Evolutionary conservation across 2,888 invertebrate genomes (phyloP).

Genomic region (Macrostomum cliftonense): DNA sequence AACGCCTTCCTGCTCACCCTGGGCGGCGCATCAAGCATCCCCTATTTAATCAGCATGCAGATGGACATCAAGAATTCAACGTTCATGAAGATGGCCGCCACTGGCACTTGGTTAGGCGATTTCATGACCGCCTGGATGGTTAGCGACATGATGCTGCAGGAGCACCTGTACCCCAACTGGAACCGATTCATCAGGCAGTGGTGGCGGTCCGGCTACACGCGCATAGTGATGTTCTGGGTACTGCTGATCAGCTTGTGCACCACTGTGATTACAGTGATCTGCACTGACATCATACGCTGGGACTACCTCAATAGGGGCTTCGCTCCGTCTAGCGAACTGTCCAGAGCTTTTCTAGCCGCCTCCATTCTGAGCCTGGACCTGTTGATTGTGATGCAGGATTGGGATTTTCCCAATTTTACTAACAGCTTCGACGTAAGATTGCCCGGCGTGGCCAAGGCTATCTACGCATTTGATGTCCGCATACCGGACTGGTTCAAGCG

Average conservation of each 20-base stretch:
- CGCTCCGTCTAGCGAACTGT: slow-evolving; percentile 40
- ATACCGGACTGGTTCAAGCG: slow-evolving; percentile 29
- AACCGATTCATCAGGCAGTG: slow-evolving; percentile 30
- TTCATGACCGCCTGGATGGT: slow-evolving; percentile 42
- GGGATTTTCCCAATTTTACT: slow-evolving; percentile 43
- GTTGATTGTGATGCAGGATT: slow-evolving; percentile 43
- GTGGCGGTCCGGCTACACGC: slow-evolving; percentile 34
- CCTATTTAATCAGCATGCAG: slow-evolving; percentile 37
- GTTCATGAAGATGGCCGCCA: slow-evolving; percentile 42
- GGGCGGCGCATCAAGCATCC: slow-evolving; percentile 24
- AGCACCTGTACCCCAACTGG: slow-evolving; percentile 41
- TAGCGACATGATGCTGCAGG: slow-evolving; percentile 42
- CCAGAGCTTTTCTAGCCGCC: slow-evolving; percentile 41
- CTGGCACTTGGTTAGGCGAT: slow-evolving; percentile 43
- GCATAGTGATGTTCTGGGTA: slow-evolving; percentile 42
- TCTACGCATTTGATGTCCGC: slow-evolving; percentile 29
- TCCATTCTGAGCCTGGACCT: slow-evolving; percentile 43
- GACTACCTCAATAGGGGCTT: slow-evolving; percentile 40
- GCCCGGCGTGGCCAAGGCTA: slow-evolving; percentile 38
- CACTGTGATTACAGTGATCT: slow-evolving; percentile 39
- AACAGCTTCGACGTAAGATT: slow-evolving; percentile 41
- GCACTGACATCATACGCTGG: slow-evolving; percentile 41
- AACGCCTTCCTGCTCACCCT: slow-evolving; percentile 36
- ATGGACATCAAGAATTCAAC: slow-evolving; percentile 39
- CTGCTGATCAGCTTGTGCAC: slow-evolving; percentile 35